These are phyloP conservation scores for Drosophila ogumai DNA, from an alignment of 1,140 invertebrate genomes.

Conservation along the genomic window DNA sequence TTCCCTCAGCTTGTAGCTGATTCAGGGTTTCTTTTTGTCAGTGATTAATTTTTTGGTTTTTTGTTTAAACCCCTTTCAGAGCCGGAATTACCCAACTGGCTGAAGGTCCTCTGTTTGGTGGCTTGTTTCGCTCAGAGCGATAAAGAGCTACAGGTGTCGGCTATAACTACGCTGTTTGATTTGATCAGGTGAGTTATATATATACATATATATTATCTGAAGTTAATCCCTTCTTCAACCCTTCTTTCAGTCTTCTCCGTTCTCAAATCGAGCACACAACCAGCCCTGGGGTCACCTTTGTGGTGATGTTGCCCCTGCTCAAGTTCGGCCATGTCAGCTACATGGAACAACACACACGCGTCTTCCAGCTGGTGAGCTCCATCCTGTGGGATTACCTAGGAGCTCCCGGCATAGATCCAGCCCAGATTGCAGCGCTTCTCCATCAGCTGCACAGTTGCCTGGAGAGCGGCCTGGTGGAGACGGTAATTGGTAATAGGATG, in stretches of 20 bases:
- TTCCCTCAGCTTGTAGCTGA: too few species aligned
- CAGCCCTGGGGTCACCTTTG: constrained; percentile 87
- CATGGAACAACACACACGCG: constrained; percentile 88
- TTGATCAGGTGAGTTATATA: constrained; percentile 86
- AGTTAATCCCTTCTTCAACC: not conserved
- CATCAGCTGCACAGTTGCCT: constrained; percentile 83
- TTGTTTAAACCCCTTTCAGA: constrained; percentile 38
- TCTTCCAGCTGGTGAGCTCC: constrained; percentile 87
- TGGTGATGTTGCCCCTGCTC: constrained; percentile 89
- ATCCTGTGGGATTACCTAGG: constrained; percentile 83
- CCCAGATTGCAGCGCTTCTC: constrained; percentile 71
- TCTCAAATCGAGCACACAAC: constrained; percentile 86
- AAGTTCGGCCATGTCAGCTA: constrained; percentile 88
- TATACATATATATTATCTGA: too few species aligned
- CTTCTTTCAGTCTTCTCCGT: constrained; percentile 84
- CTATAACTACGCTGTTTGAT: constrained; percentile 91
- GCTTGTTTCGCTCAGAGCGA: constrained; percentile 88
- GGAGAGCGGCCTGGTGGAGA: constrained; percentile 82
- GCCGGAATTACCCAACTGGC: constrained; percentile 90
- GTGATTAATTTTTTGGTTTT: not conserved
- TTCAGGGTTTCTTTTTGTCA: not conserved
- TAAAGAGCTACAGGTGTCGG: constrained; percentile 88
- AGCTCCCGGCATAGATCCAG: constrained; percentile 58
- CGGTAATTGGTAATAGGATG: constrained; percentile 79
- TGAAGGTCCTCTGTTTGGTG: constrained; percentile 89